Conservation (phyloP, 2,113 vertebrate species). For the Stegostoma tigrinum region DNA sequence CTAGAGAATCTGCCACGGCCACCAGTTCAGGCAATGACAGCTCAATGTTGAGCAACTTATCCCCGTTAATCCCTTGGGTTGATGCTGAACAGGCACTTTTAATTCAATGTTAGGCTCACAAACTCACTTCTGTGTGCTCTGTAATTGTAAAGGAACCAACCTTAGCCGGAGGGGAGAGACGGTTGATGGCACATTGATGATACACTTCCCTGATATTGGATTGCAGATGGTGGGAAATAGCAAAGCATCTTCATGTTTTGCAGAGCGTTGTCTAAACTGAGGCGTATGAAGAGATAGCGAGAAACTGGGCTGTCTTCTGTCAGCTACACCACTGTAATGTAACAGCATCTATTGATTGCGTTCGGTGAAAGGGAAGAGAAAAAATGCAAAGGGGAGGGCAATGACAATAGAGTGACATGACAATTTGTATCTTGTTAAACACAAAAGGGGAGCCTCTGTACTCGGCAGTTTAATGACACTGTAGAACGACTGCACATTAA, state of each 20-base stretch:
- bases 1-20: not conserved
- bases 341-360: not conserved
- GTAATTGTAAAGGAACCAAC: not conserved
- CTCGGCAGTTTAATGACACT: constrained; percentile 32
- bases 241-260: not conserved
- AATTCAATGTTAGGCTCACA: not conserved
- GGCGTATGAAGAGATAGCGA: too few species aligned
- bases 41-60: not conserved
- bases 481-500: not conserved
- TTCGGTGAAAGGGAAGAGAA: not conserved
- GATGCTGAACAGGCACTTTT: not conserved
- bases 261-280: not conserved
- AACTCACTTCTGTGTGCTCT: not conserved
- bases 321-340: not conserved
- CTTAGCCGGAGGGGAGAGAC: not conserved
- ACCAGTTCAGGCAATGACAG: not conserved
- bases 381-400: not conserved
- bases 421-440: constrained; percentile 27
- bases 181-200: not conserved
- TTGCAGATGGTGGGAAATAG: not conserved
- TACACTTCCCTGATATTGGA: not conserved
- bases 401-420: not conserved
- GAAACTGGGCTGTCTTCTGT: not conserved
- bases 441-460: not conserved
- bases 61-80: too few species aligned